Evolutionary conservation across 2,888 invertebrate species (phyloP).

Genomic region (Leptothorax acervorum): DNA sequence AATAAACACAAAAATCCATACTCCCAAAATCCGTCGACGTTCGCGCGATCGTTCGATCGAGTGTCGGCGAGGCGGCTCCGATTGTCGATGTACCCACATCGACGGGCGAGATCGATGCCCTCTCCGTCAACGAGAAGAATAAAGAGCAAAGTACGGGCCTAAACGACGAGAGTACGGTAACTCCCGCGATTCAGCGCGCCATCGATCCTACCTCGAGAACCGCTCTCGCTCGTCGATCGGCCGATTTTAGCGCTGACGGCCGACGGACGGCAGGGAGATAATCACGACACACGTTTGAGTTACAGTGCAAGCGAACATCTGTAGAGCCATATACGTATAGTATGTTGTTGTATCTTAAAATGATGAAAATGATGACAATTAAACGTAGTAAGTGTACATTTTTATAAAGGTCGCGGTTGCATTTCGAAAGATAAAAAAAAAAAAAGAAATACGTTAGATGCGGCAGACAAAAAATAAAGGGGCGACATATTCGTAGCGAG

Average conservation of each 20-base stretch:
- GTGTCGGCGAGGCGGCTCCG: conserved; percentile 39
- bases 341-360: conserved; percentile 84
- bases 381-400: conserved; percentile 83
- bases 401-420: conserved; percentile 84
- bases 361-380: conserved; percentile 62
- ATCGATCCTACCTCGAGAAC: conserved; percentile 43
- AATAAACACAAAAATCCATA: conserved; percentile 75
- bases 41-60: conserved; percentile 50
- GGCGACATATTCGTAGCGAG: conserved; percentile 70
- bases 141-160: conserved; percentile 63
- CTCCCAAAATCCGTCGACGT: conserved; percentile 53
- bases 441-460: conserved; percentile 70
- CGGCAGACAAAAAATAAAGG: conserved; percentile 70
- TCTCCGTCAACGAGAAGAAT: conserved; percentile 40
- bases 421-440: conserved; percentile 75
- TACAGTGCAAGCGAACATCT: conserved; percentile 86
- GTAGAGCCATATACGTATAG: conserved; percentile 86
- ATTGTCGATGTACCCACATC: conserved; percentile 14
- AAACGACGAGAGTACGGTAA: conserved; percentile 51
- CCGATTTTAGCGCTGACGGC: conserved; percentile 44
- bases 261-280: conserved; percentile 59
- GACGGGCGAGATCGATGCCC: conserved; percentile 42
- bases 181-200: conserved; percentile 44
- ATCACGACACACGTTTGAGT: conserved; percentile 84
- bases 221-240: conserved; percentile 44